Evolutionary conservation across 2,888 invertebrate genomes (phyloP).

Genomic region (Lasioglossum oenotherae): DNA sequence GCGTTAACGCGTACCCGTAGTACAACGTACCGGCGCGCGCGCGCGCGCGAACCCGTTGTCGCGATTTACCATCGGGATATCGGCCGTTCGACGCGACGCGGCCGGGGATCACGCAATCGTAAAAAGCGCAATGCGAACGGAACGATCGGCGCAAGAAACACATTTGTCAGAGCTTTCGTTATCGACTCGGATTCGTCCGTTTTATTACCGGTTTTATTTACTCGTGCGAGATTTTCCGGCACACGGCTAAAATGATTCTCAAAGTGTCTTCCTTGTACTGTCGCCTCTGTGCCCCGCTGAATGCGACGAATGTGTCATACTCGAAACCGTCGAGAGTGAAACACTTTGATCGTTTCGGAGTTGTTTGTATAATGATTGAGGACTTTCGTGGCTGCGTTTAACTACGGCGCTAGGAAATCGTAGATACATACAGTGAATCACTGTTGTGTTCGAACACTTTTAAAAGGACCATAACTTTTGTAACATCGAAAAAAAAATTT

Average conservation of each 20-base stretch:
- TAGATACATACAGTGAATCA: too few species aligned
- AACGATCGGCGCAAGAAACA: slow-evolving; percentile 25
- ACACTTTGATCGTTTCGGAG: too few species aligned
- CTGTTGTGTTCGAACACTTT: too few species aligned
- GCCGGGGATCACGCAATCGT: neutral
- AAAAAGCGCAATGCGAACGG: neutral
- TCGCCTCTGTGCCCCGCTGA: neutral
- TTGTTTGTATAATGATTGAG: too few species aligned
- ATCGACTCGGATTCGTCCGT: neutral
- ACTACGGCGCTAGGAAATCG: too few species aligned
- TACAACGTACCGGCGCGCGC: neutral
- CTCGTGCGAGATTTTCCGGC: neutral
- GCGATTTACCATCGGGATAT: slow-evolving; percentile 8
- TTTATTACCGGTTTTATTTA: neutral
- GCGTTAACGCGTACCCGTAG: slow-evolving; percentile 17
- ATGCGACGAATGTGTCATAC: too few species aligned
- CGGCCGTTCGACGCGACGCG: slow-evolving; percentile 4
- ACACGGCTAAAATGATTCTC: neutral
- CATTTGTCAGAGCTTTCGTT: slow-evolving; percentile 16
- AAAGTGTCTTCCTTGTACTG: neutral
- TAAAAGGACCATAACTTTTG: too few species aligned
- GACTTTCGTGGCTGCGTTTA: too few species aligned
- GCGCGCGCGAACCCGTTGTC: neutral
- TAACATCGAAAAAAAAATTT: too few species aligned
- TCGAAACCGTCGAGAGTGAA: too few species aligned